Conservation (phyloP, 2,113 vertebrate species). For the Phrynosoma blainvillii region DNA sequence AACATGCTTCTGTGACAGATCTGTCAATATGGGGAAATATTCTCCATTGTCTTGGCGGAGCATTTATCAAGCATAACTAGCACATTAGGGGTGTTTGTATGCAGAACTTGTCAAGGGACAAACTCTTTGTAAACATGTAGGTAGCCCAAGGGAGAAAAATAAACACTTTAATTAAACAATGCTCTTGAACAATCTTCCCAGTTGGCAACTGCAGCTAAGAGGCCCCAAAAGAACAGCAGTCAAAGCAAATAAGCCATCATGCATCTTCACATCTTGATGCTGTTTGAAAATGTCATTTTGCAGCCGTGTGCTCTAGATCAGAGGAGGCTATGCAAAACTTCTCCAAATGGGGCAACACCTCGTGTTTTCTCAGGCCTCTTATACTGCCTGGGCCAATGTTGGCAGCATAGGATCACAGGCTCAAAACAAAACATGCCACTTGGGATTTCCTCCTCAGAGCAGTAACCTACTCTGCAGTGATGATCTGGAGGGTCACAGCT, state of each 20-base stretch:
- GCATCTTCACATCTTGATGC: too few species aligned
- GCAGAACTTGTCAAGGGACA: neutral
- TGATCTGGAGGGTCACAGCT: neutral
- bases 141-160: neutral
- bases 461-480: neutral
- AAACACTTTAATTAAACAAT: neutral
- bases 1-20: too few species aligned
- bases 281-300: neutral
- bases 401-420: constrained; percentile 9
- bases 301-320: neutral
- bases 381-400: neutral
- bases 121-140: neutral
- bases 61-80: neutral
- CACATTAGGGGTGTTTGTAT: neutral
- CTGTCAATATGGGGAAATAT: too few species aligned
- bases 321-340: neutral
- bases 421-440: constrained; percentile 4
- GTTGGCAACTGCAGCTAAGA: neutral
- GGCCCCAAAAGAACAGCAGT: neutral
- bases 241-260: neutral
- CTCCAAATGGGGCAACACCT: neutral
- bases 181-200: neutral
- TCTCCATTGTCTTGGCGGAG: too few species aligned
- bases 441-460: neutral
- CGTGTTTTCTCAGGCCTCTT: neutral